Percentiles rank a stretch among this genome's conserved stretches.
Evolutionary conservation across 2,797 vertebrate genomes (phyloP).

Genomic region (Pagetopsis macropterus): DNA sequence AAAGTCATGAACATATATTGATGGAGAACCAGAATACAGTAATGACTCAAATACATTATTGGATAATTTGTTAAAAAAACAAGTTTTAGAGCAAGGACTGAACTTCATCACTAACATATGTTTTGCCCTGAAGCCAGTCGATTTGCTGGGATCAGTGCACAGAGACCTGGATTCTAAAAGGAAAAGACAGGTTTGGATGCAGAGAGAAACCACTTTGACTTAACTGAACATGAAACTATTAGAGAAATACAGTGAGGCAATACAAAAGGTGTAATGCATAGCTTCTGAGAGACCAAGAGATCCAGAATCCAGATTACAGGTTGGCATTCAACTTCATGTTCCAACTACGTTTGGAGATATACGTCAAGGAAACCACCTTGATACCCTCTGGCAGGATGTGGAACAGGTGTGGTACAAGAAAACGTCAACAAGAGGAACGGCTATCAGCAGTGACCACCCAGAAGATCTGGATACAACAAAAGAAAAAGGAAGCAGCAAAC

Average conservation of each 20-base stretch:
- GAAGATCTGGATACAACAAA: slow-evolving; percentile 27
- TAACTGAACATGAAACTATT: background rate
- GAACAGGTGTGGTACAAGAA: slow-evolving; percentile 25
- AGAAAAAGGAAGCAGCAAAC: slow-evolving; percentile 40
- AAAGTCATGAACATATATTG: background rate
- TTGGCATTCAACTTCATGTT: slow-evolving; percentile 26
- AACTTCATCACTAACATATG: background rate
- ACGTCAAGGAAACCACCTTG: slow-evolving; percentile 26
- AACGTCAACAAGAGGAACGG: slow-evolving; percentile 43
- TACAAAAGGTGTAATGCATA: slow-evolving; percentile 18
- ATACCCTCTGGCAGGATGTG: slow-evolving; percentile 36
- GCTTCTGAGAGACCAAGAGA: slow-evolving; percentile 18
- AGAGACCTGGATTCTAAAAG: background rate
- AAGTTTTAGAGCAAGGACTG: background rate
- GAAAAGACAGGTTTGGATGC: background rate
- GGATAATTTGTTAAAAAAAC: background rate
- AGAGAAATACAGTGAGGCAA: background rate
- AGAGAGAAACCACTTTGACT: background rate
- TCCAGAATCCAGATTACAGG: slow-evolving; percentile 20
- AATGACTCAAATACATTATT: background rate
- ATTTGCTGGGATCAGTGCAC: background rate
- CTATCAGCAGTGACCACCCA: slow-evolving; percentile 42
- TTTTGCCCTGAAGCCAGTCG: background rate
- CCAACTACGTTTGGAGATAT: slow-evolving; percentile 3
- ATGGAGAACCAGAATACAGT: background rate